These are phyloP conservation scores for Ptyas mucosa DNA, from an alignment of 2,113 vertebrate genomes.

Conservation along the genomic window DNA sequence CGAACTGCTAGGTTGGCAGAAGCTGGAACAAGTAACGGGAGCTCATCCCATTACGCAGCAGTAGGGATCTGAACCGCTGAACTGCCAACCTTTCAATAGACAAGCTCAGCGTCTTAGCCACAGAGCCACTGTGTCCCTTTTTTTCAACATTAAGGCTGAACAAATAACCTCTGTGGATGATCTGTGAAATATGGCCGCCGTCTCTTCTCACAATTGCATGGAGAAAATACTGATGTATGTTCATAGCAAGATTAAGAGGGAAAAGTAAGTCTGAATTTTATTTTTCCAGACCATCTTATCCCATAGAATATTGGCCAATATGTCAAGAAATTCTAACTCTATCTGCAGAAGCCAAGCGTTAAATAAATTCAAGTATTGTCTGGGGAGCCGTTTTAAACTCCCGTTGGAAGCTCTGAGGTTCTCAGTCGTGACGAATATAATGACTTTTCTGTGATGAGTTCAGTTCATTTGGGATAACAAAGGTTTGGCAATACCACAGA, in stretches of 20 bases:
- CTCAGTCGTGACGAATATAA: neutral
- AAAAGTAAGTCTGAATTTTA: neutral
- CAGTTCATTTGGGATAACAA: neutral
- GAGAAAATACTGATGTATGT: neutral
- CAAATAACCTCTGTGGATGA: neutral
- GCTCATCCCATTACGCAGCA: too few species aligned
- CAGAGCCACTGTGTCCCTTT: too few species aligned
- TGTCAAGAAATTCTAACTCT: neutral
- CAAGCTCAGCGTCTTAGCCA: too few species aligned
- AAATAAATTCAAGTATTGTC: neutral
- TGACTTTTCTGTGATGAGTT: neutral
- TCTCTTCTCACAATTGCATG: neutral
- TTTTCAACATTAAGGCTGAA: neutral
- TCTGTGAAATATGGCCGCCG: neutral
- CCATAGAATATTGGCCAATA: neutral
- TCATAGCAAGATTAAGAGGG: neutral
- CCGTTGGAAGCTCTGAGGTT: neutral
- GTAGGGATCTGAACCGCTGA: too few species aligned
- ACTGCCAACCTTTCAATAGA: too few species aligned
- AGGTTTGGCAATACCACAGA: neutral
- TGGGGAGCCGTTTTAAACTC: neutral
- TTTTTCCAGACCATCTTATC: neutral
- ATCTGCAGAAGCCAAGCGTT: neutral
- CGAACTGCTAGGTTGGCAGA: too few species aligned
- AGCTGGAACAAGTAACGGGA: too few species aligned